A percentile compares a stretch with the other conserved stretches of the same genome.
These are phyloP conservation scores for Bombylius major DNA, from an alignment of 2,888 invertebrate species.

Conservation along the genomic window DNA sequence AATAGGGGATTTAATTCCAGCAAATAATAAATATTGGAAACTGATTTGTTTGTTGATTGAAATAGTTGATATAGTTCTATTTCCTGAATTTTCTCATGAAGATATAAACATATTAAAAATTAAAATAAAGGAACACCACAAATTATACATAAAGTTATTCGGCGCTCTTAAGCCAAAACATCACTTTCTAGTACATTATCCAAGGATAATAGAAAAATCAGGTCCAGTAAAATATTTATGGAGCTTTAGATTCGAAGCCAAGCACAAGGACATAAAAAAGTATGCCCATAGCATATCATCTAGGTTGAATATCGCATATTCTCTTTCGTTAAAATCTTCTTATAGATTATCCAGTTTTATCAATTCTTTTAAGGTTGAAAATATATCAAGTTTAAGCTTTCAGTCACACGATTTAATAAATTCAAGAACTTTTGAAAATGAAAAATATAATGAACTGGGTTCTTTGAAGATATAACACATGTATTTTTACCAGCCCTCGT, in stretches of 20 bases:
- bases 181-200: constrained; percentile 5
- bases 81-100: background rate
- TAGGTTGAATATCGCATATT: constrained; percentile 3
- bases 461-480: no score
- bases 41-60: constrained; percentile 8
- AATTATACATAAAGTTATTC: background rate
- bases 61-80: constrained; percentile 10
- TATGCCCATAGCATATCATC: constrained; percentile 2
- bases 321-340: background rate
- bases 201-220: constrained; percentile 1
- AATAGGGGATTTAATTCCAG: background rate
- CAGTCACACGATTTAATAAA: no score
- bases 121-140: background rate
- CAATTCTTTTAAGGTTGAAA: no score
- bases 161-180: constrained; percentile 3
- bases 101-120: background rate
- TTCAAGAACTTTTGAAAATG: no score
- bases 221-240: constrained; percentile 6
- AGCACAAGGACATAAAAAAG: constrained; percentile 1
- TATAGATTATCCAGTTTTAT: no score
- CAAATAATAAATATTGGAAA: background rate
- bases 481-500: no score
- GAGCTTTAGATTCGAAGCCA: constrained; percentile 2
- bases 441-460: no score
- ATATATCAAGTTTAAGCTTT: no score